Percentiles rank a stretch among this genome's conserved stretches.
Conservation (phyloP, 2,113 vertebrate genomes). For the Tiliqua scincoides region DNA sequence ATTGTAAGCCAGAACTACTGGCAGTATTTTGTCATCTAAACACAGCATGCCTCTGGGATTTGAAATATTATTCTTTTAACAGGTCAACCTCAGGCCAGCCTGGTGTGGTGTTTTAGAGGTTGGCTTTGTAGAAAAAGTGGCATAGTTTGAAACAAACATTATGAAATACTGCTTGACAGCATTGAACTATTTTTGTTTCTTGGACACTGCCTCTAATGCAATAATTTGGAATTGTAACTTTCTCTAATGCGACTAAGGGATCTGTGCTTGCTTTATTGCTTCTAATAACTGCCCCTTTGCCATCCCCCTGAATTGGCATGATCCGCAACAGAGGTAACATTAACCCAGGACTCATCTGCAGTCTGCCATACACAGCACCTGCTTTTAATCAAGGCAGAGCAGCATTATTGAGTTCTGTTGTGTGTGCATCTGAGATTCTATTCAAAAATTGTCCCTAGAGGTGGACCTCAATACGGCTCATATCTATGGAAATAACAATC, state of each 20-base stretch:
- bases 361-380: constrained; percentile 8
- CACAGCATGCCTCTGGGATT: background rate
- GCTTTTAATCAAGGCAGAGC: background rate
- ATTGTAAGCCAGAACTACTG: background rate
- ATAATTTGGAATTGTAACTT: background rate
- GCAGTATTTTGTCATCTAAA: background rate
- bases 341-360: background rate
- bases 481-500: background rate
- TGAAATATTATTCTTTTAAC: background rate
- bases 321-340: background rate
- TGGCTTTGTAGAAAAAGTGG: background rate
- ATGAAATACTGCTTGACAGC: background rate
- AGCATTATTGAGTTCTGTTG: background rate
- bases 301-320: fast-evolving
- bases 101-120: background rate
- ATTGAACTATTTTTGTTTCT: constrained; percentile 2
- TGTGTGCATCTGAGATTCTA: background rate
- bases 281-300: background rate
- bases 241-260: fast-evolving
- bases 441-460: background rate
- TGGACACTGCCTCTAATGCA: background rate
- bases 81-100: background rate
- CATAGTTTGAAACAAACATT: background rate
- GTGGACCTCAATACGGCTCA: background rate
- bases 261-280: background rate